phyloP scores from a whole-genome alignment of 2,113 vertebrate genomes.

The Edolisoma coerulescens region DNA sequence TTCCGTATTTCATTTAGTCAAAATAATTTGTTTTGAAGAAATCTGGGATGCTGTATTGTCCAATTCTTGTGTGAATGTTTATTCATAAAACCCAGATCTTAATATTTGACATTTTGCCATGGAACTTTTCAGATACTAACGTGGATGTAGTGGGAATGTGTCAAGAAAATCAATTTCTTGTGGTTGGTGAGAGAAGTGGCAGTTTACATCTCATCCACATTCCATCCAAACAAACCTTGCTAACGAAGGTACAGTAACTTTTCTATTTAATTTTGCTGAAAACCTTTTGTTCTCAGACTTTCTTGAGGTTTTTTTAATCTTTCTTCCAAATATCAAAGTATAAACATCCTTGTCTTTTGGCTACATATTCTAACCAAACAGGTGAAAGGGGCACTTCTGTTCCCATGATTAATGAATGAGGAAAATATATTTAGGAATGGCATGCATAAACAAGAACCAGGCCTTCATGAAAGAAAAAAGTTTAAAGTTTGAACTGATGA shows the following conservation, averaged over 20 bases:
- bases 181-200: slow-evolving; percentile 92
- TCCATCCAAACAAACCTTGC: slow-evolving; percentile 83
- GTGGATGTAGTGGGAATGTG: slow-evolving; percentile 88
- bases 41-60: not conserved
- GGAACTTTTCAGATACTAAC: slow-evolving; percentile 77
- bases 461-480: not conserved
- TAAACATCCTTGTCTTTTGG: not conserved
- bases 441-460: not conserved
- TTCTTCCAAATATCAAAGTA: not conserved
- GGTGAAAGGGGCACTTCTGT: not conserved
- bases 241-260: slow-evolving; percentile 80
- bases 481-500: not conserved
- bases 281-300: not conserved
- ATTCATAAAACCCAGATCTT: not conserved
- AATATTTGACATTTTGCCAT: not conserved
- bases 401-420: not conserved
- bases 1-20: not conserved
- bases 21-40: not conserved
- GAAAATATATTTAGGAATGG: not conserved
- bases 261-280: not conserved
- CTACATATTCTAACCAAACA: not conserved
- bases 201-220: slow-evolving; percentile 89
- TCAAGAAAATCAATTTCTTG: slow-evolving; percentile 84
- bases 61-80: not conserved
- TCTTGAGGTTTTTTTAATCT: not conserved